phyloP scores from a whole-genome alignment of 1,140 invertebrate species.

The Heliconius congener region DNA sequence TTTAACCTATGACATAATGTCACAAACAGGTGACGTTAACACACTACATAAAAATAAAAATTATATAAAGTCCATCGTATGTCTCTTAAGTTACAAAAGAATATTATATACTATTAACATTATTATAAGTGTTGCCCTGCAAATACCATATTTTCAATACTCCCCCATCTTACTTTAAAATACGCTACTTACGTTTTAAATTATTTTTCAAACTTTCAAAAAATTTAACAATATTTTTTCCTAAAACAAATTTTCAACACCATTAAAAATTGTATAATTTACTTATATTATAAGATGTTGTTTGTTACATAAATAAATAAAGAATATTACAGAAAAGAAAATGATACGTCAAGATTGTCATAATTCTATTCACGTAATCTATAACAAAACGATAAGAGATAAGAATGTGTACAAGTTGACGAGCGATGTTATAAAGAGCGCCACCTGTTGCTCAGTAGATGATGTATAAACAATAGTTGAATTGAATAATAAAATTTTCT shows the following conservation, averaged over 20 bases:
- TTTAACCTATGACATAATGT: constrained; percentile 13
- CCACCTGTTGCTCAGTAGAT: constrained; percentile 46
- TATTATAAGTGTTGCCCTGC: neutral
- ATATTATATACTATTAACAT: no score
- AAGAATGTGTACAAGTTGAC: constrained; percentile 17
- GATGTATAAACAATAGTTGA: neutral
- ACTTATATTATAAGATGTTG: neutral
- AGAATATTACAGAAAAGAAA: neutral
- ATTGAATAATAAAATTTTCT: neutral
- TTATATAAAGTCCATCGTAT: neutral
- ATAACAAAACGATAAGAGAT: constrained; percentile 23
- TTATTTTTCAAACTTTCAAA: no score
- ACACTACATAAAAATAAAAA: neutral
- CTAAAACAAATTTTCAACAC: neutral
- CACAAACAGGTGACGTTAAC: constrained; percentile 14
- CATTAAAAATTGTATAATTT: neutral
- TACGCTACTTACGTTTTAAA: no score
- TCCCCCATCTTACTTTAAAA: neutral
- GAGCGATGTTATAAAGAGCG: constrained; percentile 24
- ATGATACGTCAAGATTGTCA: constrained; percentile 11
- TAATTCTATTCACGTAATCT: constrained; percentile 30
- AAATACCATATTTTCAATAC: neutral
- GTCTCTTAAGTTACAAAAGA: no score
- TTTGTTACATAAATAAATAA: neutral
- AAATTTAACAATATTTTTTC: neutral